Evolutionary conservation across 2,888 invertebrate species (phyloP), one percentile per base, ranked within the genome.

Genomic region (Caenorhabditis plicata): DNA sequence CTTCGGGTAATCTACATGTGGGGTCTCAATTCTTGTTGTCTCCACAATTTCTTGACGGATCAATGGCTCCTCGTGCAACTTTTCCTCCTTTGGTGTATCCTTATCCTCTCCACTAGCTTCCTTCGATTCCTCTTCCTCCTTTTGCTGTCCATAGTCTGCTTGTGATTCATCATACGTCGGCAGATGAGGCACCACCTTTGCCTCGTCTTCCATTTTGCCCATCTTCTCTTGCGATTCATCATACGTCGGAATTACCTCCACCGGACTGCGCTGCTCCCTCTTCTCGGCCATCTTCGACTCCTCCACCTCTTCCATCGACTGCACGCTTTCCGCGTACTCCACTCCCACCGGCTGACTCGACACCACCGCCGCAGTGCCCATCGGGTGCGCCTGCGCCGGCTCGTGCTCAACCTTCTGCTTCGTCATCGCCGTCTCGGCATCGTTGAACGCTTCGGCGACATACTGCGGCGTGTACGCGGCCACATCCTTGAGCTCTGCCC

Each of bases 301-400:
- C 39, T 55, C 55, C 26, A 42, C 55, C 38, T 55, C 55, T 23
- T 55, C 55, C 15, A 48, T 43, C 19, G 51, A 51, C 15, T 52
- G 48, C 7, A 58, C 62, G 42, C 55, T 62, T 15, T 55, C 55
- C 15, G 62, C 55, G 38, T 62, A 62, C 41, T 62, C 55, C 35
- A 52, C 51, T 32, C 48, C 51, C 26, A 52, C 40, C 23, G 55
- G 54, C 48, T 56, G 49, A 41, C 56, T 51, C 15, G 51, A 48
- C n/a, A n/a, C n/a, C n/a, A n/a, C n/a, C n/a, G n/a, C n/a, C n/a
- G n/a, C n/a, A n/a, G n/a, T n/a, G 20, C 55, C 45, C 23, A 62
- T 53, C n/a, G 58, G 58, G n/a, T 48, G 49, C 17, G 58, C 45
- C 38, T 58, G 52, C 32, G 38, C 53, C 8, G 44, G 48, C 20